Evolutionary conservation across 2,888 invertebrate genomes (phyloP).

Genomic region (Chrysolina oricalcia): DNA sequence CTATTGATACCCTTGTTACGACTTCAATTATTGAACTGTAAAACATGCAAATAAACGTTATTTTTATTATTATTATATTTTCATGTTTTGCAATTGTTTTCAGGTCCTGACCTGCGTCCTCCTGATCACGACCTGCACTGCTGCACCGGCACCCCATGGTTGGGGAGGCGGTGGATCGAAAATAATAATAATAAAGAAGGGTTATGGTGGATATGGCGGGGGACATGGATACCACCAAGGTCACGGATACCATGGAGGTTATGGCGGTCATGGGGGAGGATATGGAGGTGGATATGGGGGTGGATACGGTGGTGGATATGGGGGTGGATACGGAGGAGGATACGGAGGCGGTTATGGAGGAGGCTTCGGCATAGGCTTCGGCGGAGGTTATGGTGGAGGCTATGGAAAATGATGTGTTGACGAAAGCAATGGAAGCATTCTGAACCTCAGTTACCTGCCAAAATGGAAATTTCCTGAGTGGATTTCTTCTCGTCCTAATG

Average conservation of each 20-base stretch:
- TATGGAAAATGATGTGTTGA: neutral
- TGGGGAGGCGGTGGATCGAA: conserved; percentile 24
- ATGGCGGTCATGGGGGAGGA: conserved; percentile 6
- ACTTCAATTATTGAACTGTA: too few species aligned
- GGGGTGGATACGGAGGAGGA: conserved; percentile 16
- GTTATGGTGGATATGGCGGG: conserved; percentile 1
- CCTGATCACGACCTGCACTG: neutral
- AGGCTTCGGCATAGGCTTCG: too few species aligned
- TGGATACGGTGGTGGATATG: conserved; percentile 9
- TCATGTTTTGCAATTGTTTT: neutral
- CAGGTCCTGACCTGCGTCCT: conserved; percentile 11
- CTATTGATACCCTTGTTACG: too few species aligned
- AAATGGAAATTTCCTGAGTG: too few species aligned
- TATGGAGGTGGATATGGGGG: conserved; percentile 14
- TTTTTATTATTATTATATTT: too few species aligned
- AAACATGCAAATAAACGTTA: too few species aligned
- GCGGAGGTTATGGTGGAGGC: neutral
- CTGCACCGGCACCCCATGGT: conserved; percentile 23
- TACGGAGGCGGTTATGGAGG: neutral
- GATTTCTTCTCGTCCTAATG: neutral
- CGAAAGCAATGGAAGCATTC: neutral
- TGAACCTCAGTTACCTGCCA: too few species aligned
- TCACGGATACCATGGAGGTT: conserved; percentile 8
- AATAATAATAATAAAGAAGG: conserved; percentile 17
- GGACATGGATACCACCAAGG: conserved; percentile 29